Percentiles rank a stretch among this genome's conserved stretches.
These are phyloP conservation scores for Lichenostomus cassidix DNA, from an alignment of 2,113 vertebrate species.

Conservation along the genomic window DNA sequence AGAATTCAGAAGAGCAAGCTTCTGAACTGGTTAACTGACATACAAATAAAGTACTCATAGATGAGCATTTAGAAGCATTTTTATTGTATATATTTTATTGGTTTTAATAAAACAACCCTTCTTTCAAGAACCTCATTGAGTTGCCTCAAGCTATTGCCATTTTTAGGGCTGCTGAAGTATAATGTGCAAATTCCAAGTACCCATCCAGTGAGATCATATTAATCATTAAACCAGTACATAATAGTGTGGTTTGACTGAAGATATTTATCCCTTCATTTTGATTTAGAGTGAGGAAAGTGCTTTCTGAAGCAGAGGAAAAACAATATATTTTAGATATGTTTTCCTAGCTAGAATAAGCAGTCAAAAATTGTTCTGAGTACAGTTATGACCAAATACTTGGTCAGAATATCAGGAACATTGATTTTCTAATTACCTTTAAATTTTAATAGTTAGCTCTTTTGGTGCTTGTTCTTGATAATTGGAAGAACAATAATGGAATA, in stretches of 20 bases:
- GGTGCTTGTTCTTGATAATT: fast-evolving
- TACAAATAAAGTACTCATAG: not conserved
- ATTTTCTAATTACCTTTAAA: not conserved
- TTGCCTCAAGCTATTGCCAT: not conserved
- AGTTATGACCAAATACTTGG: not conserved
- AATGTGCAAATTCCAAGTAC: not conserved
- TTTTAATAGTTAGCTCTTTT: not conserved
- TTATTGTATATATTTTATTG: not conserved
- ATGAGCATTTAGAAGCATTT: not conserved
- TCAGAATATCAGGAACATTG: not conserved
- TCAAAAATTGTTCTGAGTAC: not conserved
- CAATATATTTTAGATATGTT: not conserved
- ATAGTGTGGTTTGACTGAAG: not conserved
- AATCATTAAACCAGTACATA: not conserved
- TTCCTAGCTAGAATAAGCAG: not conserved
- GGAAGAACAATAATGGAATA: not conserved
- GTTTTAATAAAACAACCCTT: not conserved
- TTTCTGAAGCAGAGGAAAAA: not conserved
- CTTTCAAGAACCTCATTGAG: not conserved
- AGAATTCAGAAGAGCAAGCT: not conserved
- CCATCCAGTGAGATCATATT: not conserved
- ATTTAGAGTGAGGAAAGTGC: not conserved
- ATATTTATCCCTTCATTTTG: not conserved
- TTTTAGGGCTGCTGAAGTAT: not conserved
- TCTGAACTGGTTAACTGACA: not conserved